Conservation (phyloP, 2,797 vertebrate species). For the Erethizon dorsatum region DNA sequence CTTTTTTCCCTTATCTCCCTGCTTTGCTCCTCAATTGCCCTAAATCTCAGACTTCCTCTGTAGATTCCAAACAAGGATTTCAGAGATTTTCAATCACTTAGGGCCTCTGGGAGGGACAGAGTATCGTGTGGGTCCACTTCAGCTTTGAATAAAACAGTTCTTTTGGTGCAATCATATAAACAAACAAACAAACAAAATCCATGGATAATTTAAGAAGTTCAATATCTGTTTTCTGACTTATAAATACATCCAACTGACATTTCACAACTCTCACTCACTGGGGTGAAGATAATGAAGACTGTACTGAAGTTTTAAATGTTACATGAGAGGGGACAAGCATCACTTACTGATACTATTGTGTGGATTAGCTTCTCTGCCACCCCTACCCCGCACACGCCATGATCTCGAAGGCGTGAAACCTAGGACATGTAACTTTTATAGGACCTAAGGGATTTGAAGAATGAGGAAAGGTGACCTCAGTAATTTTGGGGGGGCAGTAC, state of each 20-base stretch:
- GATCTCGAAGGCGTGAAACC: not conserved
- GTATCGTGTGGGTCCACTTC: not conserved
- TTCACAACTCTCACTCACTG: not conserved
- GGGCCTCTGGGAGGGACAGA: not conserved
- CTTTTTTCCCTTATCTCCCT: slow-evolving; percentile 58
- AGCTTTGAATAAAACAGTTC: not conserved
- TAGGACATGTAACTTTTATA: not conserved
- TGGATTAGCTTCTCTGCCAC: not conserved
- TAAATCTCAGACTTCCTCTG: slow-evolving; percentile 57
- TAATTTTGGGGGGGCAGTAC: not conserved
- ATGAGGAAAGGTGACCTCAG: not conserved
- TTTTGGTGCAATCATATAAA: not conserved
- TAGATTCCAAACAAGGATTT: slow-evolving; percentile 37
- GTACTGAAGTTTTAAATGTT: not conserved
- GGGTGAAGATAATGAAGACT: not conserved
- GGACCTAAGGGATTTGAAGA: not conserved
- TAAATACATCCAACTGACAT: not conserved
- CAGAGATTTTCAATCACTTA: not conserved
- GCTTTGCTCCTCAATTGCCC: not conserved
- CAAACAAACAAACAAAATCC: not conserved
- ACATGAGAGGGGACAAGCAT: not conserved
- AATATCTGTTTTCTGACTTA: not conserved
- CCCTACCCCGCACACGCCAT: too few relatives aligned
- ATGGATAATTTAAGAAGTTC: not conserved
- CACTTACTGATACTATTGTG: not conserved